These are phyloP conservation scores for Euzetes globulus DNA, from an alignment of 2,888 invertebrate genomes.

Conservation along the genomic window DNA sequence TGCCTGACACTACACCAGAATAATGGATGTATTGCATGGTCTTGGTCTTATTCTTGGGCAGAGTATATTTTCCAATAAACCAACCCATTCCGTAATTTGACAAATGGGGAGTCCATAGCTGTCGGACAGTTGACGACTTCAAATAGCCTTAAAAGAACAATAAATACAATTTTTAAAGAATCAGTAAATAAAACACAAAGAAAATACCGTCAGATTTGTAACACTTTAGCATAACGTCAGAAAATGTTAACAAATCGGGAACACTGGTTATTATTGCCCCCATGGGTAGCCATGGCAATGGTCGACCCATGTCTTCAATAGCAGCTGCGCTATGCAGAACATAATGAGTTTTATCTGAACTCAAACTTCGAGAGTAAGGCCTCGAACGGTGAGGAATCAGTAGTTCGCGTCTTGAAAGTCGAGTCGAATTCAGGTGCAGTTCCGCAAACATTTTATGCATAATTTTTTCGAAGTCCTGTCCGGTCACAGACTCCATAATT, in stretches of 20 bases:
- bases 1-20: constrained; percentile 56
- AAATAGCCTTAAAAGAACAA: constrained; percentile 44
- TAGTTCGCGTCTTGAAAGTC: constrained; percentile 45
- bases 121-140: constrained; percentile 47
- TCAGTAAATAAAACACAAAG: not conserved
- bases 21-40: constrained; percentile 47
- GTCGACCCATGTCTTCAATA: constrained; percentile 18
- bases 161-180: no score
- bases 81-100: not conserved
- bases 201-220: constrained; percentile 42
- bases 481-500: constrained; percentile 49
- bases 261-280: constrained; percentile 55
- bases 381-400: constrained; percentile 52
- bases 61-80: not conserved
- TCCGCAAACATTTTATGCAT: constrained; percentile 3
- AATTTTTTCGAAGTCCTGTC: not conserved
- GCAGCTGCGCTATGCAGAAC: not conserved
- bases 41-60: not conserved
- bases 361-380: constrained; percentile 44
- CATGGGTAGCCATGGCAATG: constrained; percentile 21
- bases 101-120: constrained; percentile 46
- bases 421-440: not conserved
- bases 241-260: constrained; percentile 52
- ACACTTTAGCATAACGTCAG: constrained; percentile 53
- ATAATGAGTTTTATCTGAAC: not conserved